Base-by-base conservation (phyloP, 2,797 vertebrate species). In the Bradypus variegatus region DNA sequence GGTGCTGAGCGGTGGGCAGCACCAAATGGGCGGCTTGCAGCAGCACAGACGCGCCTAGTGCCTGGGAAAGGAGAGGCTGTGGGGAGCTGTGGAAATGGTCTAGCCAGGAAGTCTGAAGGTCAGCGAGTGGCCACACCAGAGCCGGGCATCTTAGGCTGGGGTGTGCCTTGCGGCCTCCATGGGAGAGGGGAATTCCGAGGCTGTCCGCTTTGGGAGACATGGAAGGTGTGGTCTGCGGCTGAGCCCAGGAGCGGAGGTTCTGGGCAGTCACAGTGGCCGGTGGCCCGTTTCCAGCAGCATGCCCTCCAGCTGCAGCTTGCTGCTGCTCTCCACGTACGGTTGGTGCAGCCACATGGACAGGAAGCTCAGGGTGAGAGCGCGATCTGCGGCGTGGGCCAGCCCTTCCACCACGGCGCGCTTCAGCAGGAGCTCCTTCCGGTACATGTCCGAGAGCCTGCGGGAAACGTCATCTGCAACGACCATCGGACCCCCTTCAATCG, bases 271-370 rank as follows among this genome's bases (percentile, higher is more conserved):
- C 58, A 98, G 95, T 1, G 93, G 60, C 41, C 98, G 98, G 87
- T 99, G 98, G 38, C 98, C 99, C 0, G 99, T 99, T 97, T 99
- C 99, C 72, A 99, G 97, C 89, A 99, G 98, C 97, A 99, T 97
- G 77, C 98, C 97, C 95, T 99, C 99, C 2, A 99, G 97, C 0
- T 97, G 97, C 31, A 99, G 96, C 90, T 96, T 97, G 96, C 95
- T 97, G 90, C 95, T 94, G 4, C 97, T 96, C 2, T 98, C 98
- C 70, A 98, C 94, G 53, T 98, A 99, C 6, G 99, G 99, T 96
- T 99, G 98, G 96, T 99, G 98, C 33, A 99, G 96, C 99, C 99
- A 99, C 3, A 98, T 98, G 0, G 99, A 99, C 91, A 99, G 96
- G 96, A 98, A 98, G 76, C 98, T 98, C 97, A 99, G 96, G 95